Evolutionary conservation across 2,888 invertebrate species (phyloP).

Genomic region (Netelia fuscicornis): DNA sequence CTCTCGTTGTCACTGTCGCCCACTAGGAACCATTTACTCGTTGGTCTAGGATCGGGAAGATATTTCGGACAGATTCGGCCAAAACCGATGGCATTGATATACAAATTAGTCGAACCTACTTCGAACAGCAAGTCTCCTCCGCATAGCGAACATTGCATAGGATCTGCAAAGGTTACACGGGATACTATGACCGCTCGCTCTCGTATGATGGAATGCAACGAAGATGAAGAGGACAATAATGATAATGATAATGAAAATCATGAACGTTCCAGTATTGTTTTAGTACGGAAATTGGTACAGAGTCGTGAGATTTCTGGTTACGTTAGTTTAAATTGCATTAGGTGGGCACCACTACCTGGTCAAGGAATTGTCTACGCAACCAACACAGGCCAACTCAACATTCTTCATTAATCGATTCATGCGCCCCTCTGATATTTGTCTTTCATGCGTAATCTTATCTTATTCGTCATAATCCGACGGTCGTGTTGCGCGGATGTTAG

Average conservation of each 20-base stretch:
- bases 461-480: slow-evolving; percentile 57
- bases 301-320: slow-evolving; percentile 87
- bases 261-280: slow-evolving; percentile 83
- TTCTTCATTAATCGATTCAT: slow-evolving; percentile 85
- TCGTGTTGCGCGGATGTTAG: slow-evolving; percentile 61
- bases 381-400: slow-evolving; percentile 92
- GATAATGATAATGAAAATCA: slow-evolving; percentile 73
- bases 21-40: slow-evolving; percentile 91
- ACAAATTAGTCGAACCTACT: slow-evolving; percentile 73
- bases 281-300: slow-evolving; percentile 89
- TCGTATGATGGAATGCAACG: slow-evolving; percentile 67
- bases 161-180: slow-evolving; percentile 18
- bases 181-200: slow-evolving; percentile 77
- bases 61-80: slow-evolving; percentile 84
- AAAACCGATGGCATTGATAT: slow-evolving; percentile 81
- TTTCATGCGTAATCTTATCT: slow-evolving; percentile 68
- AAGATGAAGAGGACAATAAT: slow-evolving; percentile 84
- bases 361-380: slow-evolving; percentile 95
- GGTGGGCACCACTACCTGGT: slow-evolving; percentile 93
- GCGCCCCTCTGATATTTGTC: slow-evolving; percentile 50
- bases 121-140: not conserved
- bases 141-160: not conserved
- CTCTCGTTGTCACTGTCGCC: slow-evolving; percentile 95
- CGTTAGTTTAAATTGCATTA: slow-evolving; percentile 92
- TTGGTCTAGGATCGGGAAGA: slow-evolving; percentile 91